Evolutionary conservation across 2,113 vertebrate species (phyloP).

Genomic region (Myiozetetes cayanensis): DNA sequence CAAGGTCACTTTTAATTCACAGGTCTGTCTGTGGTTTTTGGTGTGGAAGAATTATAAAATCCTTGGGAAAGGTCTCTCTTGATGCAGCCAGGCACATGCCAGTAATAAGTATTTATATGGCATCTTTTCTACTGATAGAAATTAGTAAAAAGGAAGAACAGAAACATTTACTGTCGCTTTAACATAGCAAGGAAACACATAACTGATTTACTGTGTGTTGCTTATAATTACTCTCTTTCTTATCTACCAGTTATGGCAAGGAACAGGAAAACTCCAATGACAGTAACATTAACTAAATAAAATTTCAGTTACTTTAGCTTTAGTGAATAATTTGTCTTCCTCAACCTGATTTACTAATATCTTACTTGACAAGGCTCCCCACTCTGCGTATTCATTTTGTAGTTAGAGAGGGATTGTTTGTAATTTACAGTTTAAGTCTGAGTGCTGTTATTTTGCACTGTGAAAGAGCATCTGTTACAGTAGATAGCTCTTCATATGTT

Average conservation of each 20-base stretch:
- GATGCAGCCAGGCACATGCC: background rate
- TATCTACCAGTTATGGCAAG: slow-evolving; percentile 52
- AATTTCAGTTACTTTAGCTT: slow-evolving; percentile 53
- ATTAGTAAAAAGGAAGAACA: background rate
- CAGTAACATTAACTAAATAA: slow-evolving; percentile 37
- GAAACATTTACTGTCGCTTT: background rate
- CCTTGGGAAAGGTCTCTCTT: slow-evolving; percentile 21
- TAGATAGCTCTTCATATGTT: slow-evolving; percentile 16
- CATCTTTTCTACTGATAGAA: background rate
- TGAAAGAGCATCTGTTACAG: slow-evolving; percentile 66
- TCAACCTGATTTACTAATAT: slow-evolving; percentile 66
- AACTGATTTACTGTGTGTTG: background rate
- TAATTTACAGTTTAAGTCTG: slow-evolving; percentile 67
- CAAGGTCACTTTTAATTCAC: slow-evolving; percentile 36
- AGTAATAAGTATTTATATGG: background rate
- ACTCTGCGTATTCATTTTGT: slow-evolving; percentile 61
- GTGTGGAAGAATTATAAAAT: slow-evolving; percentile 57
- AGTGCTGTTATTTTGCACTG: slow-evolving; percentile 59
- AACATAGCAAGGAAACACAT: background rate
- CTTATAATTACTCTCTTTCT: slow-evolving; percentile 18
- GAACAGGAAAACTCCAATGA: slow-evolving; percentile 27
- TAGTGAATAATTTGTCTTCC: slow-evolving; percentile 66
- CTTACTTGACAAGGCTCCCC: slow-evolving; percentile 58
- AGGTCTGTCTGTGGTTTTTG: slow-evolving; percentile 49
- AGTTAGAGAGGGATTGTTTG: slow-evolving; percentile 66